Evolutionary conservation across 2,888 invertebrate genomes (phyloP), one percentile per base, ranked within the genome.

Genomic region (Dynastes hyllus): DNA sequence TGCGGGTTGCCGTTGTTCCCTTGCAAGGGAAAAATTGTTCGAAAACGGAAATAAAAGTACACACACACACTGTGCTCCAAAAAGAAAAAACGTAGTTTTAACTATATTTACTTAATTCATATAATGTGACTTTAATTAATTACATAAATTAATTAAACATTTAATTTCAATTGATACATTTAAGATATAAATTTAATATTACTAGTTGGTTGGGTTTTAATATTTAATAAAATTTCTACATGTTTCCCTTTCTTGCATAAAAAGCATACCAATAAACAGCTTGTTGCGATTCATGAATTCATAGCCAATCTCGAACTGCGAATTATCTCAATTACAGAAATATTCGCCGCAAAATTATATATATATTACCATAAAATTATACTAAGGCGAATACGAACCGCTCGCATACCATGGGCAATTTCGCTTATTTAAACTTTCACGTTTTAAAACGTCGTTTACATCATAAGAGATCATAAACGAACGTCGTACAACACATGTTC

Each of bases 401-500:
- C 22, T 22, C 22, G 22, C 22, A 22, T 32, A 63, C 13, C n/a
- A 29, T n/a, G 63, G 13, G 63, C 63, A 27, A 63, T 32, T 63
- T 29, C 13, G 32, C 63, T 32, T 29, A 63, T 63, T 27, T 32
- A 11, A 13, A 63, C 63, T 63, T 63, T 63, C 63, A 63, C 63
- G 63, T 63, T 63, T 63, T 32, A 27, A 55, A 55, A 32, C 63
- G 29, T 63, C 63, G 63, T 63, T 63, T 63, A 63, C 29, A 63
- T 29, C 29, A 32, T 13, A 32, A 13, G 29, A 8, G 45, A 29
- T 63, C 29, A 63, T 63, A 63, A 63, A 63, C 63, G 63, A 63
- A 63, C 63, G 63, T 32, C 63, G 63, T 63, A 32, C 13, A 32
- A 63, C 63, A 63, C 63, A 63, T 63, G 63, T 63, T 63, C 63